phyloP scores from a whole-genome alignment of 2,113 vertebrate species.

The Anguilla rostrata region DNA sequence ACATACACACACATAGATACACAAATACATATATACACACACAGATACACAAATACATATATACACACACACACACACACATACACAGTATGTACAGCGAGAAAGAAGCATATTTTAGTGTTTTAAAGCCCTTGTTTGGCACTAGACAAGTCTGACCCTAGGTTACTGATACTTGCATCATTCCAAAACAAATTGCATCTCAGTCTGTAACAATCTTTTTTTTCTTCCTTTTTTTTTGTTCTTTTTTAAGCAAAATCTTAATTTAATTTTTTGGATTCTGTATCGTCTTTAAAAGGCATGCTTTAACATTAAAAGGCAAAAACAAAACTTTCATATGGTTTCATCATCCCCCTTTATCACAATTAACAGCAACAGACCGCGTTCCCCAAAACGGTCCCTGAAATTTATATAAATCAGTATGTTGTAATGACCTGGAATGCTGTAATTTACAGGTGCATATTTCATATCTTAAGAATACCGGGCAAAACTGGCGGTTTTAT shows the following conservation, averaged over 20 bases:
- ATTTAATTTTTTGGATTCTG: not conserved
- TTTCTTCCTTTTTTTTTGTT: not conserved
- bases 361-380: not conserved
- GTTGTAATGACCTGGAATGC: not conserved
- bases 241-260: not conserved
- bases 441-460: not conserved
- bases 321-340: not conserved
- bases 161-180: not conserved
- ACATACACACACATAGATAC: slow-evolving; percentile 5
- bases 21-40: not conserved
- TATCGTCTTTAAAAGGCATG: not conserved
- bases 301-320: not conserved
- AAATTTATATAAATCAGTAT: not conserved
- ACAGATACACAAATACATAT: slow-evolving; percentile 11
- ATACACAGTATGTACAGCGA: not conserved
- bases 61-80: slow-evolving; percentile 10
- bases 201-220: not conserved
- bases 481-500: not conserved
- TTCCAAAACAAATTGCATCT: slow-evolving; percentile 1
- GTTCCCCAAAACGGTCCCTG: not conserved
- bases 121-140: not conserved
- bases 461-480: not conserved
- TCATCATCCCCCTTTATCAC: not conserved
- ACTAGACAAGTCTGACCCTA: not conserved
- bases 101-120: not conserved